Base-by-base conservation (phyloP, 1,140 invertebrate species). In the Colletes latitarsis region DNA sequence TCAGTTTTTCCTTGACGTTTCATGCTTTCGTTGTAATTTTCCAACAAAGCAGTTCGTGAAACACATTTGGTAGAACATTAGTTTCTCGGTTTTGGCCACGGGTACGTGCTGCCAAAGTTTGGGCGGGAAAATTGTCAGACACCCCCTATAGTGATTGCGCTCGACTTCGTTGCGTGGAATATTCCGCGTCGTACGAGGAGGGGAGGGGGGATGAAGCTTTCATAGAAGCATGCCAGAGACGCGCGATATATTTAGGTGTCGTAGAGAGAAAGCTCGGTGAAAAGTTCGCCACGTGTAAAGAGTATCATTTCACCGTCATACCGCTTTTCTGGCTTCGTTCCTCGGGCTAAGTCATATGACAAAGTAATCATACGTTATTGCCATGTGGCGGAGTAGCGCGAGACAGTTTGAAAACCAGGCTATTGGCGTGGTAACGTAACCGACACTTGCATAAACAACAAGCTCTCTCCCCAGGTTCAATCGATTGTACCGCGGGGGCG, bases 401-500 rank as follows among this genome's bases (percentile, higher is more conserved):
- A 72, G 81, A 82, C 81, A 82, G 76, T 82, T 79, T 76, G 75
- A 76, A 82, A 82, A 82, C 76, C 67, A 82, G 81, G 81, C 81
- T 82, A 82, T 82, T 77, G 81, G 81, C 81, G 81, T 79, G 76
- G 81, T 82, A 82, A 82, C 80, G 80, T 82, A 82, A 81, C 79
- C 79, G 79, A 81, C 76, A 82, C 81, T 82, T 82, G 81, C 81
- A 82, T 82, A 82, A 82, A 82, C 81, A 82, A 82, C 76, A 76
- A 78, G 76, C 68, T 55, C 0, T 30, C 30, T 2, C 30, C 53
- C 62, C 60, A 19, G 76, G 60, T 79, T 52, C 75, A 69, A 82
- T 82, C 81, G 81, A 82, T 82, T 82, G 70, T 60, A 71, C 80
- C 64, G 10, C 9, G 64, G 4, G n/a, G 3, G 43, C 5, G 57